Evolutionary conservation across 1,140 invertebrate genomes (phyloP), one percentile per base, ranked within the genome.

Genomic region (Linepithema humile): DNA sequence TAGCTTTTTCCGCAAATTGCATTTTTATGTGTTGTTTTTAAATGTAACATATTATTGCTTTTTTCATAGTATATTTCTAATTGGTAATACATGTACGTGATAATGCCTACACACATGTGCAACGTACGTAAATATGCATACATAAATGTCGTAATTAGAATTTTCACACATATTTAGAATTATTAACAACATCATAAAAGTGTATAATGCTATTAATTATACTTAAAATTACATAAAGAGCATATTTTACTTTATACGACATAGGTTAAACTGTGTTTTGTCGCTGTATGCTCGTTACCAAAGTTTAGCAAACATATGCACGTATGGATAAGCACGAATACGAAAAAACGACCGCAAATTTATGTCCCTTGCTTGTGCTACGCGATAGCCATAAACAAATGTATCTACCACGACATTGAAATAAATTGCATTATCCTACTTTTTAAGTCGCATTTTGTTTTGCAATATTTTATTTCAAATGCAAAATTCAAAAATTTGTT

Each of bases 361-460:
- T 74, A 60, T 74, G 26, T 45, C 17, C 3, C 38, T 59, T 23
- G 53, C n/a, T 59, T 59, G 20, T 38, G 23, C 23, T 20, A 55
- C 35, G 32, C 23, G 55, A 74, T 74, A 74, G 40, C 60, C 55
- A 59, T 74, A 43, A 43, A 59, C 55, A 74, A 74, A 74, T 45
- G 12, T 59, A 59, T 74, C 1, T 45, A 45, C 40, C 38, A 55
- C 17, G 26, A 32, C 17, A 59, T 74, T 59, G 20, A 32, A 38
- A 74, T 74, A 74, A 74, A 74, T 45, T 59, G 15, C 23, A 60
- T 43, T 23, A 40, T 17, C 15, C 17, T 26, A 59, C 12, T 59
- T 74, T 45, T 20, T 20, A 3, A 23, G 10, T 17, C 12, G 5
- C 17, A 35, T 3, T 53, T 35, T 17, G 48, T 32, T 20, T 9